phyloP scores from a whole-genome alignment of 2,113 vertebrate genomes.

The Fukomys damarensis region DNA sequence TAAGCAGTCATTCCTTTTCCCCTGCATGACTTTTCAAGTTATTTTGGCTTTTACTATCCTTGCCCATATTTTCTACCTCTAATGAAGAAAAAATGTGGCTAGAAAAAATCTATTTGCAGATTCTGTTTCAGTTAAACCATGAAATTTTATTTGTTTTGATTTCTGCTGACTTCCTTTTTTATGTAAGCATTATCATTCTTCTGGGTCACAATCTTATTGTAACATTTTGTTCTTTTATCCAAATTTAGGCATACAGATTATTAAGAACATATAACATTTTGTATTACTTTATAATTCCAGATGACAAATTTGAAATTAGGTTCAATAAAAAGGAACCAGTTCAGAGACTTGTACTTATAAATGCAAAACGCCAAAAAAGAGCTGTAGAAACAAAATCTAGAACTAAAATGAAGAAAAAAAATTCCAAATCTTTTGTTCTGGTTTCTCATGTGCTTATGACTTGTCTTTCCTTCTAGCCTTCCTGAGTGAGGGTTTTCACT shows the following conservation, averaged over 20 bases:
- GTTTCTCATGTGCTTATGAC: neutral
- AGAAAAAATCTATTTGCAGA: neutral
- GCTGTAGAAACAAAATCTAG: neutral
- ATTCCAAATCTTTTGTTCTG: neutral
- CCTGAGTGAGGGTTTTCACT: neutral
- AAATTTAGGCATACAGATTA: neutral
- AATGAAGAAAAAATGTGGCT: neutral
- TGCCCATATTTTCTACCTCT: neutral
- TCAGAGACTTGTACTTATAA: neutral
- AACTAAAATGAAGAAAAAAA: neutral
- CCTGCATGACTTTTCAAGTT: neutral
- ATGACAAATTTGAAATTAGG: constrained; percentile 14
- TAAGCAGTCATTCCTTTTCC: neutral
- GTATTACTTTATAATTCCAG: neutral
- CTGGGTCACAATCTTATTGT: neutral
- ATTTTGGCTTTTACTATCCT: neutral
- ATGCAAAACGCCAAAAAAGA: neutral
- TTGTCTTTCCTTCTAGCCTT: neutral
- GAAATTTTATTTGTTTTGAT: neutral
- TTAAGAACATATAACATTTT: neutral
- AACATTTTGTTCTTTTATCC: neutral
- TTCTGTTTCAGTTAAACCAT: neutral
- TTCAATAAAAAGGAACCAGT: neutral
- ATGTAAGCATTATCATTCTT: neutral
- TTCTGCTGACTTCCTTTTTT: constrained; percentile 37